Evolutionary conservation across 2,888 invertebrate genomes (phyloP).

Genomic region (Phragmatobia fuliginosa): DNA sequence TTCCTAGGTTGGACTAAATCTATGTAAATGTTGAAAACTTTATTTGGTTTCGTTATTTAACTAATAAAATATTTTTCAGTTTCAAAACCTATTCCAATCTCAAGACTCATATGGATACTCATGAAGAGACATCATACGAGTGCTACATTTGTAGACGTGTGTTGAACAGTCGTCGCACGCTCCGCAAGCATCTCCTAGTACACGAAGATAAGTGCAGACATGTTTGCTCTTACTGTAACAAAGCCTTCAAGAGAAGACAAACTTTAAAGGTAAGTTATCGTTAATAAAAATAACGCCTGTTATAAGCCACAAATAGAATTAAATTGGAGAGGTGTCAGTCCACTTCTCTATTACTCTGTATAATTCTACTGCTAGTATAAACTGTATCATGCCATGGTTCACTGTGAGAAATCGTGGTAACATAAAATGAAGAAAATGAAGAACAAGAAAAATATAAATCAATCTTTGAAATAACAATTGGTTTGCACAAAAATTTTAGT

Average conservation of each 20-base stretch:
- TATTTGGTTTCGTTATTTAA: no score
- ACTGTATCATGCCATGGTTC: background rate
- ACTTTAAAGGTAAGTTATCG: constrained; percentile 74
- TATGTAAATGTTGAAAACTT: no score
- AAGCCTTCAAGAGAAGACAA: constrained; percentile 84
- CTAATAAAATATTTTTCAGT: no score
- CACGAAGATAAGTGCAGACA: constrained; percentile 85
- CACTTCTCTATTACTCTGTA: no score
- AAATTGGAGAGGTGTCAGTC: background rate
- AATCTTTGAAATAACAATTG: no score
- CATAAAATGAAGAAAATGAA: no score
- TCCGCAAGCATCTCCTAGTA: constrained; percentile 84
- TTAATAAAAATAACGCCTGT: no score
- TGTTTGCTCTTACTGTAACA: constrained; percentile 85
- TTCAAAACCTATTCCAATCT: constrained; percentile 86
- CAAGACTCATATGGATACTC: constrained; percentile 86
- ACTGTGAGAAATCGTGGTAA: no score
- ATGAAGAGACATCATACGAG: constrained; percentile 84
- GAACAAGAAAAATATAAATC: no score
- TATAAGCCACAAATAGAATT: background rate
- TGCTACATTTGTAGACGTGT: constrained; percentile 84
- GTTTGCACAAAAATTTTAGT: no score
- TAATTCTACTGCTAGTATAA: background rate
- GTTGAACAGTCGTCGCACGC: constrained; percentile 84
- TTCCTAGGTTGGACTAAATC: no score